Evolutionary conservation across 2,888 invertebrate genomes (phyloP).

Genomic region (Parnassius glacialis): DNA sequence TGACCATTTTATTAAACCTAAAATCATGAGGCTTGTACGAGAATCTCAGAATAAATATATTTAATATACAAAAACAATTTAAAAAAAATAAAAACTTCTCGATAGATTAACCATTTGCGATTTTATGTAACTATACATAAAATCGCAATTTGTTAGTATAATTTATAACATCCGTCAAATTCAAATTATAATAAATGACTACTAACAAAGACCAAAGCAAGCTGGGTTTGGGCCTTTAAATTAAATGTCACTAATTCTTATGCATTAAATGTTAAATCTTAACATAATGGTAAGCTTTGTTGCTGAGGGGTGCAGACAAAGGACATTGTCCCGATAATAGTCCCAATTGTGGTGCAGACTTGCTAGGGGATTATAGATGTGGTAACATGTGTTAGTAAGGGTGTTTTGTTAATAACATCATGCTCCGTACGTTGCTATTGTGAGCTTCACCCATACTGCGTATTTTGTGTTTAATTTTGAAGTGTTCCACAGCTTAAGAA

Average conservation of each 20-base stretch:
- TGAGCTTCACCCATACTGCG: constrained; percentile 3
- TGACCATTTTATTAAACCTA: no score
- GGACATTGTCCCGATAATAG: constrained; percentile 26
- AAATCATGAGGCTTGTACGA: no score
- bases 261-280: constrained; percentile 23
- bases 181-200: not conserved
- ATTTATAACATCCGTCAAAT: no score
- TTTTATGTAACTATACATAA: no score
- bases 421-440: constrained; percentile 15
- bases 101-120: no score
- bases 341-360: constrained; percentile 27
- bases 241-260: constrained; percentile 27
- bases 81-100: no score
- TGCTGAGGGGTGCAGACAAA: constrained; percentile 24
- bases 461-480: constrained; percentile 10
- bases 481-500: not conserved
- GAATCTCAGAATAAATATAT: no score
- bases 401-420: constrained; percentile 27
- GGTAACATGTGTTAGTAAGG: constrained; percentile 26
- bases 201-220: constrained; percentile 5
- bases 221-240: constrained; percentile 15
- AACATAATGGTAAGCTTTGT: constrained; percentile 17
- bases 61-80: no score
- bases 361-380: constrained; percentile 22
- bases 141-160: no score